phyloP scores from a whole-genome alignment of 2,797 vertebrate genomes.

The Vespertilio murinus region DNA sequence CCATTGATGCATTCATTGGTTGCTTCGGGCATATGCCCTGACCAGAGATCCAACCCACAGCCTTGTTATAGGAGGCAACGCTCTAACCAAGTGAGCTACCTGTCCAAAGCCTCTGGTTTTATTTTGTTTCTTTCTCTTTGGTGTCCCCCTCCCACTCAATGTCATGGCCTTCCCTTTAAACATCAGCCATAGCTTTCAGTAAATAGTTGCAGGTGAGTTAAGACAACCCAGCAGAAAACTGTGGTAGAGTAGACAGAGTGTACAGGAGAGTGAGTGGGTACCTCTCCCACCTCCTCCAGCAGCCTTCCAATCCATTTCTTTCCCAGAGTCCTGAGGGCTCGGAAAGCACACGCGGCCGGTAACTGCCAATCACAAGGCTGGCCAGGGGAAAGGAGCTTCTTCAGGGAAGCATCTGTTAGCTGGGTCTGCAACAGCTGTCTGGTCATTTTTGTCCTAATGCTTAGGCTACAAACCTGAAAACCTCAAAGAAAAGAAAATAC shows the following conservation, averaged over 20 bases:
- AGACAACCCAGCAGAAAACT: not conserved
- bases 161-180: not conserved
- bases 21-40: not conserved
- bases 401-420: not conserved
- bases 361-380: not conserved
- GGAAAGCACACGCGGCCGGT: not conserved
- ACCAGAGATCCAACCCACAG: not conserved
- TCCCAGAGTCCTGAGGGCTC: not conserved
- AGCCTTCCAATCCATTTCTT: not conserved
- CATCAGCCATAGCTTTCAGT: not conserved
- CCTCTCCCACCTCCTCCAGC: not conserved
- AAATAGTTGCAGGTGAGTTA: not conserved
- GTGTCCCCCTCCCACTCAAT: not conserved
- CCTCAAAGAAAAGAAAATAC: not conserved
- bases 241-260: not conserved
- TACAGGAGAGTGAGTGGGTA: not conserved
- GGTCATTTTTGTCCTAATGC: not conserved
- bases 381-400: not conserved
- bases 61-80: not conserved
- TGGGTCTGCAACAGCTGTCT: not conserved
- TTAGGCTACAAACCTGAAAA: slow-evolving; percentile 33
- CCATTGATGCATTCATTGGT: not conserved
- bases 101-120: not conserved
- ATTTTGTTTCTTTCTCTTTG: not conserved
- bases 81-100: not conserved